phyloP scores from a whole-genome alignment of 2,113 vertebrate genomes.

The Acrocephalus kingi region DNA sequence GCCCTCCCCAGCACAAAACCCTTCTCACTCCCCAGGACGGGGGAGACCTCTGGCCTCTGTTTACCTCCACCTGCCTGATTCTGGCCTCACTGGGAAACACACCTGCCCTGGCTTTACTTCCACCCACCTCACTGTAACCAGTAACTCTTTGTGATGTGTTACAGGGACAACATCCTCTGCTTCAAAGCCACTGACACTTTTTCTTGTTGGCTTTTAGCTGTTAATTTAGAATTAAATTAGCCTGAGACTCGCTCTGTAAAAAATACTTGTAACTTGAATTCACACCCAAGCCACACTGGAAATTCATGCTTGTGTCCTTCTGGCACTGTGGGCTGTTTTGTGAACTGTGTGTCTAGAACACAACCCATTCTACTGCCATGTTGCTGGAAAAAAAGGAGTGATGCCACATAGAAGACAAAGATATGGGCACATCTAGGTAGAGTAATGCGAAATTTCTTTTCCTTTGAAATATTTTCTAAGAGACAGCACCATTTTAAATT shows the following conservation, averaged over 20 bases:
- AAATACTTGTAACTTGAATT: background rate
- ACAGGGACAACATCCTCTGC: background rate
- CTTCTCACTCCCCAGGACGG: background rate
- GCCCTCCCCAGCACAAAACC: background rate
- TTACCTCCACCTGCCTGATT: constrained; percentile 12
- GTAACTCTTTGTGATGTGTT: background rate
- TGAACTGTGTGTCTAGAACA: background rate
- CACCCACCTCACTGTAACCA: background rate
- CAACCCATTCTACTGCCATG: accelerated
- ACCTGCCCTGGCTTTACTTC: constrained; percentile 14
- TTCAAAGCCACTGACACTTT: background rate
- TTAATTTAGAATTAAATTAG: background rate
- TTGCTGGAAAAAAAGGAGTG: background rate
- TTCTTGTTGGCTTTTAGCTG: background rate
- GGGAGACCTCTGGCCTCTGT: background rate
- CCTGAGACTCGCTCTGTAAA: background rate
- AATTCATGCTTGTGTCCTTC: background rate
- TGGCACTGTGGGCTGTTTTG: background rate
- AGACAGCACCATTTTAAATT: background rate
- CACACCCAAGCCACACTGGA: background rate
- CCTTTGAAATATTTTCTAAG: background rate
- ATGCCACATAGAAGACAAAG: background rate
- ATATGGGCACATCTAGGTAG: background rate
- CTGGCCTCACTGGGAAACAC: background rate
- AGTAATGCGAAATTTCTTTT: background rate